phyloP scores from a whole-genome alignment of 2,113 vertebrate species.

The Mus spicilegus region DNA sequence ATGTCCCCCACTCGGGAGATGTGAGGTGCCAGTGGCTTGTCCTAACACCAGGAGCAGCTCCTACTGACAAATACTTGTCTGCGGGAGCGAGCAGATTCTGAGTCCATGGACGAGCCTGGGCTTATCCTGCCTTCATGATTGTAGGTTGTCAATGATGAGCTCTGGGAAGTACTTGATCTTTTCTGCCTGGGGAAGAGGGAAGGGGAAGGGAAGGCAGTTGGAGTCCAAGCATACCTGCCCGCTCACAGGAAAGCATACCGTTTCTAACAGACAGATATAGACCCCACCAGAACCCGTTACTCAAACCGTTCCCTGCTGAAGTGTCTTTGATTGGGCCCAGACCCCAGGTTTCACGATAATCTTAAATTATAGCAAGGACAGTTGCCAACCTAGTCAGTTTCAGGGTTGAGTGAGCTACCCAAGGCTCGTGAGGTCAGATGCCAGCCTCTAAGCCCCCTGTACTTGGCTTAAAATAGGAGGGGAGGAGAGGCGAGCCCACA shows the following conservation, averaged over 20 bases:
- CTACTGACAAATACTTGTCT: not conserved
- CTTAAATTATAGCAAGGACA: constrained; percentile 60
- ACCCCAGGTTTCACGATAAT: constrained; percentile 54
- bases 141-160: not conserved
- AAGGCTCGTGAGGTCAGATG: not conserved
- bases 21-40: no score
- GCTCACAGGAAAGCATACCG: constrained; percentile 55
- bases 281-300: constrained; percentile 61
- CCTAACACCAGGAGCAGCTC: not conserved
- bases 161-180: not conserved
- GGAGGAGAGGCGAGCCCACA: not conserved
- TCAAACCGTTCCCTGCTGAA: constrained; percentile 67
- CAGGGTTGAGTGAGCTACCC: not conserved
- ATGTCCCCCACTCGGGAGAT: rapidly evolving
- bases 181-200: not conserved
- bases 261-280: constrained; percentile 67
- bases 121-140: not conserved
- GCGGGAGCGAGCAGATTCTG: not conserved
- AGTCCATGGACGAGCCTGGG: not conserved
- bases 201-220: not conserved
- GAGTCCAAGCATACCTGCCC: constrained; percentile 55
- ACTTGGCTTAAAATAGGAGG: constrained; percentile 2
- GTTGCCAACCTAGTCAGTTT: not conserved
- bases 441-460: not conserved
- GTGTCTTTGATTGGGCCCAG: constrained; percentile 64